Conservation (phyloP, 1,140 invertebrate genomes). For the Arion vulgaris region DNA sequence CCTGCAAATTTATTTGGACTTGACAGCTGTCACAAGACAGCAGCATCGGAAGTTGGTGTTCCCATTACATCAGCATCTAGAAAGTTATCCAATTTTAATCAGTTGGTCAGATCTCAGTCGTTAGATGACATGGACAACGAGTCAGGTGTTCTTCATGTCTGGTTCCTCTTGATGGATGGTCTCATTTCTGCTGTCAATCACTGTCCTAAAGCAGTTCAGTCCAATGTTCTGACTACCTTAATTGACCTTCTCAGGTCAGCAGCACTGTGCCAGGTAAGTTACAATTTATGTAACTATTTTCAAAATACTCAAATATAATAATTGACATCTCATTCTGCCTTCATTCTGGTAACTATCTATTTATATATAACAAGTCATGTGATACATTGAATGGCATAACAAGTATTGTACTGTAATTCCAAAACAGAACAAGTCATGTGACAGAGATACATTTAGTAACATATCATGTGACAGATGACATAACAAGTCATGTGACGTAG, state of each 20-base stretch:
- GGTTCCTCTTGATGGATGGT: constrained; percentile 92
- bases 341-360: no score
- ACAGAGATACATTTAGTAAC: no score
- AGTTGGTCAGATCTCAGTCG: constrained; percentile 29
- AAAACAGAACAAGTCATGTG: no score
- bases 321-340: no score
- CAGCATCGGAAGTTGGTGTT: neutral
- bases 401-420: no score
- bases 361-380: no score
- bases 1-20: neutral
- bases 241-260: constrained; percentile 87
- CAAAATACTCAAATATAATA: no score
- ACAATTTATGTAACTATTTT: neutral
- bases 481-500: no score
- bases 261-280: constrained; percentile 78
- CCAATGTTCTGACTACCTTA: constrained; percentile 87
- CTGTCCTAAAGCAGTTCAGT: constrained; percentile 87
- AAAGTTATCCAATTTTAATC: neutral
- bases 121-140: constrained; percentile 80
- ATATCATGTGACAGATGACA: no score
- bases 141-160: constrained; percentile 90
- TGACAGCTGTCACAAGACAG: neutral
- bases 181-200: constrained; percentile 84
- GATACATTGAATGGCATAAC: no score
- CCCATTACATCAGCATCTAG: neutral